A percentile compares a stretch with the other conserved stretches of the same genome.
phyloP scores from a whole-genome alignment of 2,888 invertebrate genomes.

The Clostera curtula region DNA sequence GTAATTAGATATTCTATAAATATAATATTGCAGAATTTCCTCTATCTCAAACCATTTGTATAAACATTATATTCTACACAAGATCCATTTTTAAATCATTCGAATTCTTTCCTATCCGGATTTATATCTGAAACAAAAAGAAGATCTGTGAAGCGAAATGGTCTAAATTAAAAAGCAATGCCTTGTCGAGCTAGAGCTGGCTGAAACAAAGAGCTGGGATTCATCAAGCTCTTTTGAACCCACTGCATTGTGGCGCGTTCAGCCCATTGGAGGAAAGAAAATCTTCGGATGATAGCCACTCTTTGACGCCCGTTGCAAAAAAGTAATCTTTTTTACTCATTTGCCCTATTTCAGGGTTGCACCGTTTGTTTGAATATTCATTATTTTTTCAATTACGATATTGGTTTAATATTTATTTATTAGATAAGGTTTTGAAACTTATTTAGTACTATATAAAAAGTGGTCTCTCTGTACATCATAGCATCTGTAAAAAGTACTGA shows the following conservation, averaged over 20 bases:
- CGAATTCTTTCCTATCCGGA: slow-evolving; percentile 45
- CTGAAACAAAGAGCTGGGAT: slow-evolving; percentile 68
- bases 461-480: too few relatives aligned
- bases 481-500: too few relatives aligned
- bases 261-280: slow-evolving; percentile 62
- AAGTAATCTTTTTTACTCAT: slow-evolving; percentile 56
- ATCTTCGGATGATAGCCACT: slow-evolving; percentile 64
- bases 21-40: too few relatives aligned
- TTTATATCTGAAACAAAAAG: slow-evolving; percentile 62
- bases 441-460: too few relatives aligned
- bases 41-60: background rate
- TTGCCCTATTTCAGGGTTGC: too few relatives aligned
- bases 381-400: too few relatives aligned
- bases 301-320: slow-evolving; percentile 64
- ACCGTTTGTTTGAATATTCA: too few relatives aligned
- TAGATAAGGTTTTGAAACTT: too few relatives aligned
- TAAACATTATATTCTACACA: background rate
- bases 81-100: slow-evolving; percentile 9
- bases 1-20: too few relatives aligned
- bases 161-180: slow-evolving; percentile 73
- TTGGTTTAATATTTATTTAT: too few relatives aligned
- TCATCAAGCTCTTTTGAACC: slow-evolving; percentile 73
- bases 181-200: slow-evolving; percentile 63
- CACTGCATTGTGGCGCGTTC: slow-evolving; percentile 62
- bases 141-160: slow-evolving; percentile 45